A percentile compares a stretch with the other conserved stretches of the same genome.
Evolutionary conservation across 2,888 invertebrate species (phyloP).

Genomic region (Papilio elwesi): DNA sequence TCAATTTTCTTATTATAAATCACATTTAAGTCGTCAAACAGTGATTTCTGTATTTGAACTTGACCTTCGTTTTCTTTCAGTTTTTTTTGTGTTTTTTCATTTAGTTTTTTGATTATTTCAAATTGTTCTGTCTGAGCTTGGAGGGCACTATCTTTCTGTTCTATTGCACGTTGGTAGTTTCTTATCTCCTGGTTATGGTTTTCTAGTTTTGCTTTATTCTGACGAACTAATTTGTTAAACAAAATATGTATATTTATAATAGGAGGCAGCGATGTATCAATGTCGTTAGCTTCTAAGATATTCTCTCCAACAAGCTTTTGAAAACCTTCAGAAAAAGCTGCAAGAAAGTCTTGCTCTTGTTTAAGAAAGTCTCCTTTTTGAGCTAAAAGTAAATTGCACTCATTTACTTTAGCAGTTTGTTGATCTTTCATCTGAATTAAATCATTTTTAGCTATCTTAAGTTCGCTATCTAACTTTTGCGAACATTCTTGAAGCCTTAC

Average conservation of each 20-base stretch:
- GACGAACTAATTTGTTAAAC: conserved; percentile 57
- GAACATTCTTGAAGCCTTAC: conserved; percentile 54
- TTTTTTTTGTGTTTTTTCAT: conserved; percentile 49
- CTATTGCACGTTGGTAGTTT: conserved; percentile 51
- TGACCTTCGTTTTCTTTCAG: conserved; percentile 54
- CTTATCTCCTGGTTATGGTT: conserved; percentile 53
- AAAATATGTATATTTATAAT: conserved; percentile 55
- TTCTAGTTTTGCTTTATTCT: conserved; percentile 48
- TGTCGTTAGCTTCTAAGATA: conserved; percentile 52
- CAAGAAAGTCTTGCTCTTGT: conserved; percentile 62
- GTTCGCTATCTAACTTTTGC: conserved; percentile 54
- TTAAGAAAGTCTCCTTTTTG: conserved; percentile 69
- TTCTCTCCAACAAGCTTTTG: conserved; percentile 57
- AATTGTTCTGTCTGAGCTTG: conserved; percentile 49
- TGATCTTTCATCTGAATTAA: conserved; percentile 59
- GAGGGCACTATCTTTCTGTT: conserved; percentile 58
- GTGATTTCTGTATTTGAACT: conserved; percentile 50
- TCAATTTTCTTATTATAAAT: conserved; percentile 55
- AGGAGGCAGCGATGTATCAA: conserved; percentile 54
- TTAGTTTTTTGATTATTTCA: conserved; percentile 52
- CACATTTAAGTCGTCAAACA: conserved; percentile 56
- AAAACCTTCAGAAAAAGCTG: conserved; percentile 56
- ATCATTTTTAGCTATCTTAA: conserved; percentile 57
- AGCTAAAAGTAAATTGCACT: conserved; percentile 60
- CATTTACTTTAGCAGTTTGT: conserved; percentile 62